Percentiles rank a stretch among this genome's conserved stretches.
These are phyloP conservation scores for Mechanitis messenoides DNA, from an alignment of 2,888 invertebrate genomes.

Conservation along the genomic window DNA sequence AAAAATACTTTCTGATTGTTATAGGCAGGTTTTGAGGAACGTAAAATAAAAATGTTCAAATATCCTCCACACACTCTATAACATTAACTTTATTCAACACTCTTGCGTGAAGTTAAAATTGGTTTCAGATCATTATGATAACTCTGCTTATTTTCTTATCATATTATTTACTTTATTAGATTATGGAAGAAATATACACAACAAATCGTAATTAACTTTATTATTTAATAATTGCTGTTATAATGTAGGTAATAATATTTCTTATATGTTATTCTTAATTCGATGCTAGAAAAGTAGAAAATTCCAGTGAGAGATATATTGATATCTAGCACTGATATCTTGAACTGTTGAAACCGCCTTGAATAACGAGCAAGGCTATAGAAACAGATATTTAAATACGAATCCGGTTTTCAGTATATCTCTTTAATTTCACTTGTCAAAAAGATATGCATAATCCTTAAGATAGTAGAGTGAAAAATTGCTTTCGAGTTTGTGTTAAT, in stretches of 20 bases:
- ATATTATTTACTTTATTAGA: slow-evolving; percentile 17
- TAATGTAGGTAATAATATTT: too few relatives aligned
- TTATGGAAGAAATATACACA: too few relatives aligned
- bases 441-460: slow-evolving; percentile 10
- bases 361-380: slow-evolving; percentile 18
- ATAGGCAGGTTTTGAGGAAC: too few relatives aligned
- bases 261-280: too few relatives aligned
- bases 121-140: slow-evolving; percentile 14
- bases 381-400: slow-evolving; percentile 20
- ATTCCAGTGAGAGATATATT: not conserved
- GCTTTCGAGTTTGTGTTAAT: slow-evolving; percentile 11
- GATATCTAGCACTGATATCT: not conserved
- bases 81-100: not conserved
- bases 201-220: too few relatives aligned
- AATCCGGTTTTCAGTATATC: slow-evolving; percentile 19
- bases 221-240: too few relatives aligned
- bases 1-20: too few relatives aligned
- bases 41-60: too few relatives aligned
- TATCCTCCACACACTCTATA: too few relatives aligned
- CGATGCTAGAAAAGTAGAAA: too few relatives aligned
- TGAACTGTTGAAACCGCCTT: slow-evolving; percentile 8
- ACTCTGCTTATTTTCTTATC: slow-evolving; percentile 24
- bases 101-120: slow-evolving; percentile 17
- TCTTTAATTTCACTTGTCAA: slow-evolving; percentile 16
- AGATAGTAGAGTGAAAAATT: slow-evolving; percentile 17